Percentiles rank a stretch among this genome's conserved stretches.
These are phyloP conservation scores for Baronia brevicornis DNA, from an alignment of 2,888 invertebrate genomes.

Conservation along the genomic window DNA sequence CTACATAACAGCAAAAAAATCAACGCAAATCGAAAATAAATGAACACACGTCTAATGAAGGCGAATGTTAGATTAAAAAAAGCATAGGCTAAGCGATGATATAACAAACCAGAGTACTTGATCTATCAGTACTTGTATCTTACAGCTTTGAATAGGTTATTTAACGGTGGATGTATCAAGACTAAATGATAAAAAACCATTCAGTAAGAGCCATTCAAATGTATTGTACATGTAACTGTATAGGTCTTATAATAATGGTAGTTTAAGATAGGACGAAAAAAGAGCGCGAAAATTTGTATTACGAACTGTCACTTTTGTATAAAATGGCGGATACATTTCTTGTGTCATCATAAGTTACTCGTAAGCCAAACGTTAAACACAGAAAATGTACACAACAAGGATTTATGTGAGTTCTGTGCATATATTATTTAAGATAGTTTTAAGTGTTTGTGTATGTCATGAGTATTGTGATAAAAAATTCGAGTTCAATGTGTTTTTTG, in stretches of 20 bases:
- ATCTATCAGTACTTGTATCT: background rate
- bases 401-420: conserved; percentile 54
- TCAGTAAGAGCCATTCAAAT: conserved; percentile 2
- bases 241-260: conserved; percentile 1
- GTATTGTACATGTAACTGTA: background rate
- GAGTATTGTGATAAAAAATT: conserved; percentile 7
- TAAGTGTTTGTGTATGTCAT: conserved; percentile 3
- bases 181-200: conserved; percentile 1
- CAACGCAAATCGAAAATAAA: conserved; percentile 4
- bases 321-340: conserved; percentile 38
- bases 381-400: conserved; percentile 53
- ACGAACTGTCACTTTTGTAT: conserved; percentile 53
- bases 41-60: conserved; percentile 10
- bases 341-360: conserved; percentile 52
- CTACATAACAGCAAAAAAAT: conserved; percentile 6
- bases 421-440: conserved; percentile 10
- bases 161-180: conserved; percentile 14
- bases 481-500: too few relatives aligned
- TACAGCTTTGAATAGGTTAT: conserved; percentile 11
- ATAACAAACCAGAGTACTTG: conserved; percentile 5
- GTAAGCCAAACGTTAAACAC: conserved; percentile 34
- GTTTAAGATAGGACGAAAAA: conserved; percentile 15
- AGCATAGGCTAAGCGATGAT: conserved; percentile 3
- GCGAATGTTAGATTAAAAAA: conserved; percentile 9
- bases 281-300: conserved; percentile 27